Conservation (phyloP, 2,113 vertebrate genomes). For the Arizona elegans region DNA sequence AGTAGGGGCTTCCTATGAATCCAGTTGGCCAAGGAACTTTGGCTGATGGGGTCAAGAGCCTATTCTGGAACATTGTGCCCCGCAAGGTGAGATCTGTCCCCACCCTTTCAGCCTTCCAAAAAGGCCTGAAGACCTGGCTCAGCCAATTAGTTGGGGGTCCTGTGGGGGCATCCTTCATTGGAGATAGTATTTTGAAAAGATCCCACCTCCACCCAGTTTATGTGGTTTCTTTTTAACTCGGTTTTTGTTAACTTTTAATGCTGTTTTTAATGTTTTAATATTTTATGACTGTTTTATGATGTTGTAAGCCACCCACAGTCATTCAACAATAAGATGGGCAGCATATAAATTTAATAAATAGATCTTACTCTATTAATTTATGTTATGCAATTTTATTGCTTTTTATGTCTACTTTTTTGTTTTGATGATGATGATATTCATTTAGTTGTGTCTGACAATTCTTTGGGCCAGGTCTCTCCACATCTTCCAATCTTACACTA, state of each 20-base stretch:
- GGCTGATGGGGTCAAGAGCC: neutral
- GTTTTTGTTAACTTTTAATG: neutral
- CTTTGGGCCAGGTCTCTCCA: neutral
- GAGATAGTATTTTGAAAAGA: neutral
- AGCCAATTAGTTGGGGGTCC: neutral
- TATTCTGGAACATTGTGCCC: neutral
- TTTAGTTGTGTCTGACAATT: neutral
- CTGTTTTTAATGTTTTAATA: neutral
- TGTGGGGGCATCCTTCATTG: neutral
- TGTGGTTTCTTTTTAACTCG: neutral
- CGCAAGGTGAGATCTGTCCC: neutral
- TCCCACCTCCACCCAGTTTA: neutral
- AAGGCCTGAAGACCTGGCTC: neutral
- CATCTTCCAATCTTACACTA: neutral
- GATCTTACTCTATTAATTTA: neutral
- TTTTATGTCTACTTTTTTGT: neutral
- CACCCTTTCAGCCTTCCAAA: neutral
- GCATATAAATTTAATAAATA: neutral
- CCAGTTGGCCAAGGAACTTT: neutral
- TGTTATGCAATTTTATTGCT: neutral
- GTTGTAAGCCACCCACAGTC: neutral
- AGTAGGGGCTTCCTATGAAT: neutral
- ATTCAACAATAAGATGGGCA: neutral
- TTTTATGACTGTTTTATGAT: neutral
- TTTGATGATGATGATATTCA: neutral